These are phyloP conservation scores for Chelonus formosanus DNA, from an alignment of 2,888 invertebrate species.

Conservation along the genomic window DNA sequence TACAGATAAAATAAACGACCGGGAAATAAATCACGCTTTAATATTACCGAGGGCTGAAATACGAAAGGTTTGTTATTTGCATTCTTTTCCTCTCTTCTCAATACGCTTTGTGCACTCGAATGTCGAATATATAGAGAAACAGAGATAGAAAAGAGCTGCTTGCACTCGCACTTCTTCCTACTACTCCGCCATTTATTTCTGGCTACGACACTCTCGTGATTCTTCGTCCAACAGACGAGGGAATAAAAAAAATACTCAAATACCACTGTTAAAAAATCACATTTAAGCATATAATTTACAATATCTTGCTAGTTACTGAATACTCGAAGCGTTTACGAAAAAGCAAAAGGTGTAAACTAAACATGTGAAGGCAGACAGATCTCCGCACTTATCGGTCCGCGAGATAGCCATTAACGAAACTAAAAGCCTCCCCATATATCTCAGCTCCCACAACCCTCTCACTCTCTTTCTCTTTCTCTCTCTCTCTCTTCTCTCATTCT, in stretches of 20 bases:
- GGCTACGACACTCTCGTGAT: slow-evolving; percentile 19
- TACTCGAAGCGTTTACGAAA: slow-evolving; percentile 1
- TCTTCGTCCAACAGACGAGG: slow-evolving; percentile 7
- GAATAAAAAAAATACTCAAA: slow-evolving; percentile 8
- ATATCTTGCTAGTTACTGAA: slow-evolving; percentile 14
- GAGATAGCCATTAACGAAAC: slow-evolving; percentile 66
- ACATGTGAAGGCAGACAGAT: slow-evolving; percentile 58
- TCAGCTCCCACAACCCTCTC: slow-evolving; percentile 50
- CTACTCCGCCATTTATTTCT: slow-evolving; percentile 22
- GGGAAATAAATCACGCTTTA: slow-evolving; percentile 35
- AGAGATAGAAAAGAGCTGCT: slow-evolving; percentile 10
- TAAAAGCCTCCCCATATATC: slow-evolving; percentile 65
- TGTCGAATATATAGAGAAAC: slow-evolving; percentile 11
- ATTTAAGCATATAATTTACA: slow-evolving; percentile 13
- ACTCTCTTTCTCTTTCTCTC: too few relatives aligned
- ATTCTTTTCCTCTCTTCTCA: slow-evolving; percentile 25
- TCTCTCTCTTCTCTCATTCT: slow-evolving; percentile 35
- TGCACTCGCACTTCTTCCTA: slow-evolving; percentile 10
- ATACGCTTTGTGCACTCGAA: slow-evolving; percentile 2
- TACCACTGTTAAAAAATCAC: background rate
- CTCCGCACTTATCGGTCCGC: slow-evolving; percentile 65
- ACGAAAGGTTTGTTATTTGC: slow-evolving; percentile 28
- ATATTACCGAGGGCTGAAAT: slow-evolving; percentile 32
- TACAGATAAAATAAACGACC: slow-evolving; percentile 32
- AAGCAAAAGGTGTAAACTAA: slow-evolving; percentile 58